Percentiles rank a stretch among this genome's conserved stretches.
These are phyloP conservation scores for Psammodynastes pulverulentus DNA, from an alignment of 2,113 vertebrate species.

Conservation along the genomic window DNA sequence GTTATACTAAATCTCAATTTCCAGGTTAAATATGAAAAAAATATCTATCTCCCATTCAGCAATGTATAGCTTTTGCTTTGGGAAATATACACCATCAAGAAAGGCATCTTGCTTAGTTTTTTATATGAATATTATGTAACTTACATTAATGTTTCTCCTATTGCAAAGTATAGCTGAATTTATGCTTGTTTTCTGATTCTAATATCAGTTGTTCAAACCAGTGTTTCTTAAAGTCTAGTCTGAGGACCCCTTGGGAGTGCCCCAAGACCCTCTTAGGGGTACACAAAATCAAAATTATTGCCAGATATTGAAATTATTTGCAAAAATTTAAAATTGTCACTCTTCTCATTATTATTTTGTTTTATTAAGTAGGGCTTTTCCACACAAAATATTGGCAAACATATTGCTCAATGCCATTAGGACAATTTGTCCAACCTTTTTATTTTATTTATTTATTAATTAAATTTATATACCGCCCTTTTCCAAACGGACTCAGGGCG, in stretches of 20 bases:
- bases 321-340: neutral
- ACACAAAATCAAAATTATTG: neutral
- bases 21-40: neutral
- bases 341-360: neutral
- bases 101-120: neutral
- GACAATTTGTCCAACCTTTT: neutral
- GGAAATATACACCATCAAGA: neutral
- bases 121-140: neutral
- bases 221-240: neutral
- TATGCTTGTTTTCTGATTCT: conserved; percentile 56
- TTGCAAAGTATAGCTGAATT: conserved; percentile 52
- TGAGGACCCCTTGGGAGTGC: neutral
- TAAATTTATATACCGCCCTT: too few species aligned
- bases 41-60: neutral
- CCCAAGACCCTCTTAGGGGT: neutral
- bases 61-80: neutral
- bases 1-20: conserved; percentile 1
- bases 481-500: too few species aligned
- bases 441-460: too few species aligned
- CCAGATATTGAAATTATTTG: neutral
- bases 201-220: conserved; percentile 67
- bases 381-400: neutral
- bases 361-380: neutral
- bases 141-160: neutral
- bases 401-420: neutral